These are phyloP conservation scores for Artemia franciscana DNA, from an alignment of 1,140 invertebrate species.

Conservation along the genomic window DNA sequence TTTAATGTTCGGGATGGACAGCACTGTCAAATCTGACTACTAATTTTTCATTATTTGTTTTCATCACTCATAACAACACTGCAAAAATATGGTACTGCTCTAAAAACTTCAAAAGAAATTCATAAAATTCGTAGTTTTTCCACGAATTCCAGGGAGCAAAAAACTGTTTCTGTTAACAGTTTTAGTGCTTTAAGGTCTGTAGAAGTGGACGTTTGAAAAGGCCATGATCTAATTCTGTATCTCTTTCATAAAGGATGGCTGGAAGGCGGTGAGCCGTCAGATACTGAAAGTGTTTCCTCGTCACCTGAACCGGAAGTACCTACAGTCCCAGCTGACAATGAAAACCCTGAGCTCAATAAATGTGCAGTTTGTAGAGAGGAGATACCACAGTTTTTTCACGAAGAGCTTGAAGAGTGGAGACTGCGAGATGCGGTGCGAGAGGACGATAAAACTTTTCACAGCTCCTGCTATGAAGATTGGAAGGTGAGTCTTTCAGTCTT, in stretches of 20 bases:
- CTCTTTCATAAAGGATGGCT: background rate
- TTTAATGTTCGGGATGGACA: too few species aligned
- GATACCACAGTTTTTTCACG: constrained; percentile 82
- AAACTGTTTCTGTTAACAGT: too few species aligned
- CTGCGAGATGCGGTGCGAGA: constrained; percentile 49
- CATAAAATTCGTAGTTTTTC: too few species aligned
- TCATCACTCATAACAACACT: too few species aligned
- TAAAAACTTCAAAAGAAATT: too few species aligned
- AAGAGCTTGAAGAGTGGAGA: constrained; percentile 90
- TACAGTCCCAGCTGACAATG: constrained; percentile 28
- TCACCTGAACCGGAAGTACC: constrained; percentile 15
- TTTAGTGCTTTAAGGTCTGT: too few species aligned
- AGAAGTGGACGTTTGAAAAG: too few species aligned
- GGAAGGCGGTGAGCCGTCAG: background rate
- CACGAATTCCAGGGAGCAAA: too few species aligned
- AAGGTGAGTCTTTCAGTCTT: background rate
- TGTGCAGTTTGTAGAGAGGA: constrained; percentile 74
- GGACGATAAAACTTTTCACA: constrained; percentile 47
- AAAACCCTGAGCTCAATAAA: constrained; percentile 22
- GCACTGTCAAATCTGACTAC: too few species aligned
- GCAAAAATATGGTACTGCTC: too few species aligned
- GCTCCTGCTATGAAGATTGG: constrained; percentile 58
- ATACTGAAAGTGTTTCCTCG: background rate
- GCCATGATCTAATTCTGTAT: background rate
- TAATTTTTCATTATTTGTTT: too few species aligned